Evolutionary conservation across 2,888 invertebrate genomes (phyloP).

Genomic region (Tupiocoris notatus): DNA sequence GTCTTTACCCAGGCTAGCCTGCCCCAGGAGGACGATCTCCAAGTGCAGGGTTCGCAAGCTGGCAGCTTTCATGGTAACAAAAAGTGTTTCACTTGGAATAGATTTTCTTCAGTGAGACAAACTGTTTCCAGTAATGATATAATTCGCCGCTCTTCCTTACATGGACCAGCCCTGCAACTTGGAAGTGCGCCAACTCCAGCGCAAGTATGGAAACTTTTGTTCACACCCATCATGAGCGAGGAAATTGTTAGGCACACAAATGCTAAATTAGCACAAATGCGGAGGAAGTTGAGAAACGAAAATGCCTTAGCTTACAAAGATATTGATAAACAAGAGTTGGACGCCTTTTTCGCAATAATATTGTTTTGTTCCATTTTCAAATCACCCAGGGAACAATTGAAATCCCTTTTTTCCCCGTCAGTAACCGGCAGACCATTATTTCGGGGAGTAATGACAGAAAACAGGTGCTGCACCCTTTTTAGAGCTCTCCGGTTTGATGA

Average conservation of each 20-base stretch:
- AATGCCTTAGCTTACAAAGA: neutral
- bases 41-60: neutral
- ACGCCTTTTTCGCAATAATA: constrained; percentile 7
- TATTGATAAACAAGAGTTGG: neutral
- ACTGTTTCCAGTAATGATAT: neutral
- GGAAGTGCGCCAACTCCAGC: neutral
- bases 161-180: constrained; percentile 22
- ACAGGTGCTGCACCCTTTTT: constrained; percentile 10
- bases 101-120: neutral
- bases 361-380: constrained; percentile 29
- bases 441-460: constrained; percentile 32
- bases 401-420: constrained; percentile 9
- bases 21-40: neutral
- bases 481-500: constrained; percentile 35
- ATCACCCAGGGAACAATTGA: constrained; percentile 13
- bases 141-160: neutral
- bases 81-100: constrained; percentile 18
- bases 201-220: constrained; percentile 12
- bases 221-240: neutral
- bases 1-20: no score
- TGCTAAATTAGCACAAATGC: neutral
- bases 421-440: constrained; percentile 22
- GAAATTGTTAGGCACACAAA: neutral
- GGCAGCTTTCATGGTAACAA: constrained; percentile 13
- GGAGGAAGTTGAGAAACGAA: neutral